phyloP scores from a whole-genome alignment of 2,113 vertebrate genomes.

The Cottus gobio region DNA sequence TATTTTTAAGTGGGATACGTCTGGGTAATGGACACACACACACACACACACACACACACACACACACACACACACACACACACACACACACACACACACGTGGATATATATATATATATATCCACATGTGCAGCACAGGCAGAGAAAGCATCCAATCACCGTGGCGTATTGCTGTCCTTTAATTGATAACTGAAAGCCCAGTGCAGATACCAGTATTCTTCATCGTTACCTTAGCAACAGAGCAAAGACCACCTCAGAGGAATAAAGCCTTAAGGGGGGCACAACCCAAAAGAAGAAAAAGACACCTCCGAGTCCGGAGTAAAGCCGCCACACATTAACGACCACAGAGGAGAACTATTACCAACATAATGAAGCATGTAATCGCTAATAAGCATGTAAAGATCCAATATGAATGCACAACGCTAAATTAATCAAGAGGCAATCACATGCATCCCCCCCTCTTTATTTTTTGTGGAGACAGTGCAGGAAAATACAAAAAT shows the following conservation, averaged over 20 bases:
- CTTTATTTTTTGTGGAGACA: slow-evolving; percentile 13
- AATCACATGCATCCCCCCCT: slow-evolving; percentile 33
- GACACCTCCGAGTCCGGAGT: slow-evolving; percentile 5
- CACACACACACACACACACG: background rate
- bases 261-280: slow-evolving; percentile 30
- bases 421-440: slow-evolving; percentile 65
- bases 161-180: slow-evolving; percentile 59
- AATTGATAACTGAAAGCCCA: slow-evolving; percentile 72
- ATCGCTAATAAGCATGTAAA: slow-evolving; percentile 67
- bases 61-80: background rate
- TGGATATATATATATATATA: background rate
- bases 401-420: slow-evolving; percentile 55
- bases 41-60: background rate
- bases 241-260: slow-evolving; percentile 71
- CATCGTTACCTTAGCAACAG: slow-evolving; percentile 82
- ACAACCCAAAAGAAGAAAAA: background rate
- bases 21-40: slow-evolving; percentile 11
- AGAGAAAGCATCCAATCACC: background rate
- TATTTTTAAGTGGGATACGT: slow-evolving; percentile 58
- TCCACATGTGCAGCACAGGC: background rate
- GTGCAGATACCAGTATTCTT: slow-evolving; percentile 63
- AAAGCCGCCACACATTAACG: slow-evolving; percentile 55
- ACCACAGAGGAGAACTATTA: slow-evolving; percentile 52
- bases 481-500: slow-evolving; percentile 25
- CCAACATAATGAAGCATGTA: slow-evolving; percentile 67